phyloP scores from a whole-genome alignment of 2,113 vertebrate genomes.

The Butorides virescens region DNA sequence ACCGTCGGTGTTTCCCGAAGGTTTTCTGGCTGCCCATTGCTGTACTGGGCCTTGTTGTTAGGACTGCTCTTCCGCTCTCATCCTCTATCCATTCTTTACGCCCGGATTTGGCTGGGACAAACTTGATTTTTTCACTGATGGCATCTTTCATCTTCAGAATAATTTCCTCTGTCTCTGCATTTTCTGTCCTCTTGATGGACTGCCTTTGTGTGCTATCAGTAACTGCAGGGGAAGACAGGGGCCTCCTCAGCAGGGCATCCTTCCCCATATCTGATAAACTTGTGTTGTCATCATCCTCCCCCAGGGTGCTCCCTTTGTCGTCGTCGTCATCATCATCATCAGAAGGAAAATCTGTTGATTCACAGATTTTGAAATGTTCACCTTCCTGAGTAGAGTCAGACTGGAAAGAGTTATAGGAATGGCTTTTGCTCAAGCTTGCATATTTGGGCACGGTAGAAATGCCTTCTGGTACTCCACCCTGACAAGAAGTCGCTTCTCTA shows the following conservation, averaged over 20 bases:
- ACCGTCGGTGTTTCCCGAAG: constrained; percentile 49
- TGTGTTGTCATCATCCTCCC: constrained; percentile 45
- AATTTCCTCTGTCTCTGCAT: constrained; percentile 85
- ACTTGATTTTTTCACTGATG: constrained; percentile 89
- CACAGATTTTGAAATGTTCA: constrained; percentile 64
- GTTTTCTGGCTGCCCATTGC: constrained; percentile 65
- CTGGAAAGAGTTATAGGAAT: constrained; percentile 44
- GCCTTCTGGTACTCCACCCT: not conserved
- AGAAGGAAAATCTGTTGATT: constrained; percentile 1
- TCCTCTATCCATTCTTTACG: constrained; percentile 83
- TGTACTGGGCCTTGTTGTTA: constrained; percentile 58
- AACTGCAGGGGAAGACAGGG: constrained; percentile 58
- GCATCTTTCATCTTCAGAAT: constrained; percentile 93
- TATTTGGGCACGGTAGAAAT: not conserved
- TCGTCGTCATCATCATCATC: constrained; percentile 26
- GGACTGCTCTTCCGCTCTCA: constrained; percentile 37
- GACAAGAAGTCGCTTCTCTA: not conserved
- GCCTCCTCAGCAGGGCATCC: not conserved
- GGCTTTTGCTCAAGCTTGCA: not conserved
- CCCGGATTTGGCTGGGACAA: constrained; percentile 71
- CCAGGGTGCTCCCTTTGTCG: constrained; percentile 18
- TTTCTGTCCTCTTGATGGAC: constrained; percentile 75
- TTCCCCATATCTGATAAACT: constrained; percentile 9
- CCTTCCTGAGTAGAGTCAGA: constrained; percentile 61
- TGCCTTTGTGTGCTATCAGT: constrained; percentile 49